A percentile compares a stretch with the other conserved stretches of the same genome.
phyloP scores from a whole-genome alignment of 2,113 vertebrate genomes.

The Paedocypris sp. region DNA sequence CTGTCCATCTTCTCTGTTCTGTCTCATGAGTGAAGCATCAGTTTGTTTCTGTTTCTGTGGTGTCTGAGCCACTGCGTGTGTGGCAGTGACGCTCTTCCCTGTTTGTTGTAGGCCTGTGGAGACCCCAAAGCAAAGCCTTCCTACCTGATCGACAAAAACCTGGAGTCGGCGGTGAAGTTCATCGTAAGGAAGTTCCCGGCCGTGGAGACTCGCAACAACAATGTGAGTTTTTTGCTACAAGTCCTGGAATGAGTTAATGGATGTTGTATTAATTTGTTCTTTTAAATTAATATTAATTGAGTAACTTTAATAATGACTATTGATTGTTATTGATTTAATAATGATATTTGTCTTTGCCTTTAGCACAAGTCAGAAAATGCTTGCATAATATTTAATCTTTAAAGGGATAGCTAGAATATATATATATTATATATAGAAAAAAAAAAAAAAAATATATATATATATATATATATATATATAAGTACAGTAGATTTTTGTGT shows the following conservation, averaged over 20 bases:
- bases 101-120: conserved; percentile 74
- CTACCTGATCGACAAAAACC: conserved; percentile 95
- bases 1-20: conserved; percentile 72
- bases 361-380: too few relatives aligned
- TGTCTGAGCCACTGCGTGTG: conserved; percentile 15
- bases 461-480: too few relatives aligned
- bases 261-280: neutral
- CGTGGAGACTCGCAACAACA: conserved; percentile 96
- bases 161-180: conserved; percentile 97
- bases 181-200: conserved; percentile 96
- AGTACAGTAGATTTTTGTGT: too few relatives aligned
- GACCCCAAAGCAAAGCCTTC: conserved; percentile 98
- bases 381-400: too few relatives aligned
- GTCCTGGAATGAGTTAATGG: neutral
- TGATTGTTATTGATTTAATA: too few relatives aligned
- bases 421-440: too few relatives aligned
- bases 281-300: too few relatives aligned
- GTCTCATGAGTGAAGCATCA: conserved; percentile 38
- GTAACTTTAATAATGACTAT: too few relatives aligned
- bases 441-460: too few relatives aligned
- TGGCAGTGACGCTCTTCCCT: conserved; percentile 40
- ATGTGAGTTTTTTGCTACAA: conserved; percentile 70
- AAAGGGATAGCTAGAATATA: too few relatives aligned
- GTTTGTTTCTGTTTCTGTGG: neutral
- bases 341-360: too few relatives aligned